Evolutionary conservation across 2,888 invertebrate species (phyloP).

Genomic region (Eulithis prunata): DNA sequence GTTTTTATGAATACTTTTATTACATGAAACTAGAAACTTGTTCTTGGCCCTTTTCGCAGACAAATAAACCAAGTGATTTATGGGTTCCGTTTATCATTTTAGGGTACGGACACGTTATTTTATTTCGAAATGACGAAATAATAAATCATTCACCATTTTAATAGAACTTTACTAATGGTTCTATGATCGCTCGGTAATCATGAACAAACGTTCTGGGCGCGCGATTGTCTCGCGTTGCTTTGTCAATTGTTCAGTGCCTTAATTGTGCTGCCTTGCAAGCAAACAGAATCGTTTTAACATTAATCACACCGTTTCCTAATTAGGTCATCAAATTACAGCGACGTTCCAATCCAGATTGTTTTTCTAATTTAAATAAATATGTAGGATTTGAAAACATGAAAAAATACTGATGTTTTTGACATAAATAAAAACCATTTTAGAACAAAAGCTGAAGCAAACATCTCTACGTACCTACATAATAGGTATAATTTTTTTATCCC

Average conservation of each 20-base stretch:
- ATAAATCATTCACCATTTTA: constrained; percentile 6
- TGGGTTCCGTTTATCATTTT: background rate
- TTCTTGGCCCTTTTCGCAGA: too few species aligned
- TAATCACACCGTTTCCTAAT: constrained; percentile 36
- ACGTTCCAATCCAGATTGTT: constrained; percentile 10
- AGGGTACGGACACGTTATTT: background rate
- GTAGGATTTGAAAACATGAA: background rate
- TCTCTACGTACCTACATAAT: constrained; percentile 8
- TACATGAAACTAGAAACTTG: too few species aligned
- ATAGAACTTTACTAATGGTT: constrained; percentile 11
- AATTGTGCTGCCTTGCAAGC: constrained; percentile 34
- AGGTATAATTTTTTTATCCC: constrained; percentile 32
- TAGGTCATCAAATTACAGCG: constrained; percentile 32
- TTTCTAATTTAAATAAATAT: constrained; percentile 15
- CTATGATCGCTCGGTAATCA: constrained; percentile 32
- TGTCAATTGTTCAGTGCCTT: constrained; percentile 38
- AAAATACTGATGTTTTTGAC: too few species aligned
- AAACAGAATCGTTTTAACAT: constrained; percentile 34
- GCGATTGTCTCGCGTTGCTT: constrained; percentile 38
- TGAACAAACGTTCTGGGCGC: constrained; percentile 36
- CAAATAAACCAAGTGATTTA: too few species aligned
- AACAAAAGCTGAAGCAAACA: constrained; percentile 18
- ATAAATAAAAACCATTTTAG: too few species aligned
- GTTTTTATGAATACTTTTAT: too few species aligned
- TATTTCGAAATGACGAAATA: background rate